A percentile compares a stretch with the other conserved stretches of the same genome.
These are phyloP conservation scores for Calameuta filiformis DNA, from an alignment of 2,888 invertebrate species.

Conservation along the genomic window DNA sequence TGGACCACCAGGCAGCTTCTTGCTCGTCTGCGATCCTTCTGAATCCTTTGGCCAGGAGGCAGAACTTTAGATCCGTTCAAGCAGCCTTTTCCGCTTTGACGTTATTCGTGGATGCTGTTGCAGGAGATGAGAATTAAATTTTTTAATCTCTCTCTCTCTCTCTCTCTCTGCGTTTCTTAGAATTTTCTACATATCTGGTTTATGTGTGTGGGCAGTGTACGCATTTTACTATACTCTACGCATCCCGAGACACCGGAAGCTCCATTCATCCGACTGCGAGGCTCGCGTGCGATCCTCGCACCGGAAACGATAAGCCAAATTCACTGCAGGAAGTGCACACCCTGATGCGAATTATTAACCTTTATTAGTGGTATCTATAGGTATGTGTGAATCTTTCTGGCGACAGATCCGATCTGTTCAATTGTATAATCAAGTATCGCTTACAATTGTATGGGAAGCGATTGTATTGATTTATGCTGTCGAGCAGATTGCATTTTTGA, in stretches of 20 bases:
- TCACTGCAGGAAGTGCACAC: neutral
- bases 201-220: neutral
- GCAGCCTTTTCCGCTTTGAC: neutral
- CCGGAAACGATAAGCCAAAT: neutral
- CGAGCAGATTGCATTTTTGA: neutral
- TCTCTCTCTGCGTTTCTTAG: neutral
- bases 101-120: neutral
- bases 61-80: neutral
- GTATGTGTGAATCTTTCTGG: neutral
- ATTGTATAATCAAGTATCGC: neutral
- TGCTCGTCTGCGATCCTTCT: conserved; percentile 2
- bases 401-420: neutral
- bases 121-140: neutral
- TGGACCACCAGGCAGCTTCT: conserved; percentile 6
- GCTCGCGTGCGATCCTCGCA: neutral
- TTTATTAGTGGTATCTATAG: neutral
- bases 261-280: neutral
- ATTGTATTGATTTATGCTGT: neutral
- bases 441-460: neutral
- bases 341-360: neutral
- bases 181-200: neutral
- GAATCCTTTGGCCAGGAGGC: neutral
- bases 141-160: neutral
- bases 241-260: neutral
- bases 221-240: neutral